A percentile compares a stretch with the other conserved stretches of the same genome.
Evolutionary conservation across 1,140 invertebrate species (phyloP).

Genomic region (Chelonus insularis): DNA sequence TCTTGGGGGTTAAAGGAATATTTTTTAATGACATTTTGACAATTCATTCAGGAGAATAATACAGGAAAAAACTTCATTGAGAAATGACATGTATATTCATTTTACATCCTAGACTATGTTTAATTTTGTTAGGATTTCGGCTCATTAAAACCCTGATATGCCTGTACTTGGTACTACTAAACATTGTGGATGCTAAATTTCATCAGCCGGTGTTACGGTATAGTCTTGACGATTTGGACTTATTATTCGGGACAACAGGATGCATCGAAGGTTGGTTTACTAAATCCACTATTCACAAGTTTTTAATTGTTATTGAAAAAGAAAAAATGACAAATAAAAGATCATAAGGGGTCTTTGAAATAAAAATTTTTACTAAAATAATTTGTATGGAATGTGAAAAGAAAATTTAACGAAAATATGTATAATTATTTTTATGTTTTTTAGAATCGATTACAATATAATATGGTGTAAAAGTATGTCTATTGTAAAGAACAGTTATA

Average conservation of each 20-base stretch:
- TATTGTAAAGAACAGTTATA: too few species aligned
- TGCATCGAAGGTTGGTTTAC: constrained; percentile 49
- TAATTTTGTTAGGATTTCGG: constrained; percentile 45
- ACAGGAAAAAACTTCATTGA: neutral
- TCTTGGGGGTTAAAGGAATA: neutral
- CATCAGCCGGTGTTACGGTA: constrained; percentile 34
- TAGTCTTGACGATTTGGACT: constrained; percentile 37
- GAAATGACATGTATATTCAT: constrained; percentile 12
- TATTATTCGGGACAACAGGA: constrained; percentile 46
- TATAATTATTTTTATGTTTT: neutral
- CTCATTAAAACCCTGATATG: constrained; percentile 34
- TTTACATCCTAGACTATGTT: constrained; percentile 37
- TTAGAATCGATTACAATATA: too few species aligned
- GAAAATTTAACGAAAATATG: too few species aligned
- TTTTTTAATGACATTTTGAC: neutral
- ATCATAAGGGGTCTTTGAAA: too few species aligned
- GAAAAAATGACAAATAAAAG: neutral
- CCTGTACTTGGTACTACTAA: constrained; percentile 33
- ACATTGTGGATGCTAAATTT: constrained; percentile 36
- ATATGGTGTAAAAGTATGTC: too few species aligned
- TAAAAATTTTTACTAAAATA: neutral
- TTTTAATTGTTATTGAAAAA: neutral
- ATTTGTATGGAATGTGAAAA: too few species aligned
- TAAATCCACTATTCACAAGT: constrained; percentile 15
- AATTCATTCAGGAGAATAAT: neutral